Evolutionary conservation across 2,797 vertebrate species (phyloP), one percentile per base, ranked within the genome.

Genomic region (Harpagifer antarcticus): DNA sequence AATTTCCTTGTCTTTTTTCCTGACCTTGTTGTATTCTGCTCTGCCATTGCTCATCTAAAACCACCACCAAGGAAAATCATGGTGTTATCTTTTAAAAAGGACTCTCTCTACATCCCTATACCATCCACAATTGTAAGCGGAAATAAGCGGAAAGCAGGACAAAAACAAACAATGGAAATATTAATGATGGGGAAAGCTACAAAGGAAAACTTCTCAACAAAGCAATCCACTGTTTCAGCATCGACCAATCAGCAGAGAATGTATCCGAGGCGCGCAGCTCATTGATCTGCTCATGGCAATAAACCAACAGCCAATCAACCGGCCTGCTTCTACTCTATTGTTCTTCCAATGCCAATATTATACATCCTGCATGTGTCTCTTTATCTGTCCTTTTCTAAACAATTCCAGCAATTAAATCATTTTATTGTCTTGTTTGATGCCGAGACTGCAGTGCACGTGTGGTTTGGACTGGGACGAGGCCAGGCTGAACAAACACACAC

Each of bases 341-440:
- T 9, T 68, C 31, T 45, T 52, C 12, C 33, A 20, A 17, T 74
- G n/a, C 10, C 33, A 20, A 58, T 50, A 57, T 58, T 65, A 60
- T 55, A 79, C 9, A 72, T 66, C 67, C 60, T 68, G 23, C 44
- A 58, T 54, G 42, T 52, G 60, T 63, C 20, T 68, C 56, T 68
- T 71, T 73, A 72, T 82, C 71, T 55, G 12, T 53, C 42, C 20
- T 64, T 64, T 65, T 84, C 56, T 67, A 58, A 76, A 85, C 58
- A 85, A 72, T 74, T 76, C 63, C 57, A 57, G 66, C 72, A 78
- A 84, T 90, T 79, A 88, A 89, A 83, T 83, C 5, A 73, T 76
- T 72, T 78, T 48, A 62, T 71, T 75, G 47, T 61, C n/a, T 61
- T 53, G 79, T 87, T 79, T 86, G 81, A 87, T 80, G 76, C 54